A percentile compares a stretch with the other conserved stretches of the same genome.
Evolutionary conservation across 1,140 invertebrate genomes (phyloP).

Genomic region (Antheraea mylitta): DNA sequence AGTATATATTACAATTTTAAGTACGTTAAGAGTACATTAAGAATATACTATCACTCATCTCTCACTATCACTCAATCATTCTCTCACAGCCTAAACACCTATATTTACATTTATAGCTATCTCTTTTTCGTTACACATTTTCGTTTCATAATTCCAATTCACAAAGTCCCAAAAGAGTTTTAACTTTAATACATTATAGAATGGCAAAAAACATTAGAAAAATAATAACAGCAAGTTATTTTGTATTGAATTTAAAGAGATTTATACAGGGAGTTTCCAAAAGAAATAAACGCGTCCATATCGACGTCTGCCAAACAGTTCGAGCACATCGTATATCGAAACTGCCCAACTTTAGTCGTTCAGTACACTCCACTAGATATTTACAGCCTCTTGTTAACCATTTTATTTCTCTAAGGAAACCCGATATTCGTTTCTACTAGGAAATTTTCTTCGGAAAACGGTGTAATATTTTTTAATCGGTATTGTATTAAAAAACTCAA

Average conservation of each 20-base stretch:
- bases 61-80: no score
- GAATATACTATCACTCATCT: no score
- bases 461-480: background rate
- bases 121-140: no score
- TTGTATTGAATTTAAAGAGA: conserved; percentile 7
- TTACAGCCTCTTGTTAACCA: conserved; percentile 10
- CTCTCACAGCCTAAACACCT: no score
- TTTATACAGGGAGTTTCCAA: conserved; percentile 4
- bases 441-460: background rate
- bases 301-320: conserved; percentile 12
- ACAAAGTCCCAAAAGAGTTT: no score
- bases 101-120: no score
- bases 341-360: conserved; percentile 13
- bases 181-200: no score
- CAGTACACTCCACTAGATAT: conserved; percentile 9
- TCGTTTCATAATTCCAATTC: no score
- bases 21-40: no score
- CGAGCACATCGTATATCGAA: conserved; percentile 6
- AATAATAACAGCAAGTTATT: no score
- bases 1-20: no score
- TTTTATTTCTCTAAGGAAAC: conserved; percentile 1
- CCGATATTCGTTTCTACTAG: background rate
- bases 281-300: conserved; percentile 6
- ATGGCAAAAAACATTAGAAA: background rate
- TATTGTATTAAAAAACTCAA: background rate